Evolutionary conservation across 2,888 invertebrate species (phyloP), one percentile per base, ranked within the genome.

Genomic region (Drosophila fulvimacula): DNA sequence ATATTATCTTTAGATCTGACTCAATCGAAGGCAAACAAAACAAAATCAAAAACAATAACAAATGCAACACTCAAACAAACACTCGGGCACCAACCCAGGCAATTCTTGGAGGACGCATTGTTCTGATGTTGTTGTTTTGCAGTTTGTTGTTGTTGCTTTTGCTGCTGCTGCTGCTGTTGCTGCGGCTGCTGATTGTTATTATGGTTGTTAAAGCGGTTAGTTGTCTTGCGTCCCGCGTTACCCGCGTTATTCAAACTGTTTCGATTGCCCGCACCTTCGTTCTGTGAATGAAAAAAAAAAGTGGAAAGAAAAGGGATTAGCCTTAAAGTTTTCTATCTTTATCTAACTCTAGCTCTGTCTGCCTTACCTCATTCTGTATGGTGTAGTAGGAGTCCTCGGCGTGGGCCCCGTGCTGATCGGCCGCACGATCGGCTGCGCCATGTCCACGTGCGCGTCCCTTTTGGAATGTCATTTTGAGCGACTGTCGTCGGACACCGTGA

Each of bases 401-500:
- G 24, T 90, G 90, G 56, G 81, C 79, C 30, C 86, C 86, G 53
- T 90, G 81, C 75, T 88, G 90, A 68, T 90, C 91, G 46, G 90
- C 70, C 21, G 90, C 73, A 49, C 91, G 91, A 66, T 93, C 93
- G 39, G 93, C 92, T 19, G 82, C 85, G 44, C 93, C 87, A 36
- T 91, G 92, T 19, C 93, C 93, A 79, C 94, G 94, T 32, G 94
- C 94, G 2, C 94, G 93, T 49, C 95, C 95, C 92, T 95, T 96
- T 92, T 95, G 95, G 91, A 96, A 94, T 69, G 96, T 96, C 95
- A 96, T 96, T 93, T 96, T 96, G 78, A 96, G 91, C 0, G 96
- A 95, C 71, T 95, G 95, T 73, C 95, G 94, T 15, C 91, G 90
- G 13, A 81, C 90, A 11, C 85, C 84, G 17, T 80, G 76, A 15